These are phyloP conservation scores for Pachycephus smyrnensis DNA, from an alignment of 2,888 invertebrate genomes.

Conservation along the genomic window DNA sequence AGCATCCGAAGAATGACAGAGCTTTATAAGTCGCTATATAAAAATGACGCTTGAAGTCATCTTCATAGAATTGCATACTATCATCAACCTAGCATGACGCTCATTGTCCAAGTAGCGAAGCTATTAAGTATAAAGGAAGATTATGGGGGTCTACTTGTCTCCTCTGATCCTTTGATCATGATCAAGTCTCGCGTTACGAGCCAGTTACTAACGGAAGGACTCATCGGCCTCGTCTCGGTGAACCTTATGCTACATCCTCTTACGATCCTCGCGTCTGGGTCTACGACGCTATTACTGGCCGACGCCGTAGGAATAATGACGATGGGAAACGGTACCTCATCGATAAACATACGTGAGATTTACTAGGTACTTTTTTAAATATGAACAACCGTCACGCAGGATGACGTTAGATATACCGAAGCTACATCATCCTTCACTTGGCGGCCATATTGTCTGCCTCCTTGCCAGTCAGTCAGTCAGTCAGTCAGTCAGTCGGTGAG, in stretches of 20 bases:
- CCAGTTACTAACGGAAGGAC: slow-evolving; percentile 38
- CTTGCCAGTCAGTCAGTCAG: too few relatives aligned
- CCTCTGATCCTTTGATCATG: slow-evolving; percentile 43
- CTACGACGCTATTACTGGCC: slow-evolving; percentile 26
- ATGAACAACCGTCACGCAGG: background rate
- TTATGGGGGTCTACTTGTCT: slow-evolving; percentile 33
- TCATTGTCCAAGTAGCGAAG: slow-evolving; percentile 38
- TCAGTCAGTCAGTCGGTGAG: too few relatives aligned
- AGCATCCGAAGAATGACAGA: background rate
- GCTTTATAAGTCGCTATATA: background rate
- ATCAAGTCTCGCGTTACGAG: slow-evolving; percentile 34
- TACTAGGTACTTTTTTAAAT: background rate
- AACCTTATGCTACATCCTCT: slow-evolving; percentile 9
- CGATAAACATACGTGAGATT: slow-evolving; percentile 17
- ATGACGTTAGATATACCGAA: background rate
- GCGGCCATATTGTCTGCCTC: too few relatives aligned
- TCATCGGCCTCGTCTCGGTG: slow-evolving; percentile 30
- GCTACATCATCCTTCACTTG: slow-evolving; percentile 2
- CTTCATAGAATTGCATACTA: background rate
- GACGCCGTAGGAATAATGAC: slow-evolving; percentile 25
- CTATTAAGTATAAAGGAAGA: slow-evolving; percentile 41
- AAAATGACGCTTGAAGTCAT: background rate
- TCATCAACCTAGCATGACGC: slow-evolving; percentile 23
- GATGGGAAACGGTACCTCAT: slow-evolving; percentile 26
- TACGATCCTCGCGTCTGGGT: background rate